These are phyloP conservation scores for Osmoderma eremita DNA, from an alignment of 2,888 invertebrate species.

Conservation along the genomic window DNA sequence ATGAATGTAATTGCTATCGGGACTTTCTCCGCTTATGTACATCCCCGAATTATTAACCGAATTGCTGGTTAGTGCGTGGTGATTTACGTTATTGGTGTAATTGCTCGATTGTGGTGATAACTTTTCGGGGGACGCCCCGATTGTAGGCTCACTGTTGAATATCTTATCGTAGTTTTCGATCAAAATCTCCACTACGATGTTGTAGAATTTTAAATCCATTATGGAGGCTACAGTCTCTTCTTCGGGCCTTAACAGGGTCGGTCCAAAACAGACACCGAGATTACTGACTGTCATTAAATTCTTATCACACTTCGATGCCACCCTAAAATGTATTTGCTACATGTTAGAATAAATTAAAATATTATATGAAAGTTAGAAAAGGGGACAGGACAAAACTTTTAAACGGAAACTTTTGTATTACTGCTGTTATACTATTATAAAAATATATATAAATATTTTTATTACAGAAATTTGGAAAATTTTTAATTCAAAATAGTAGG, in stretches of 20 bases:
- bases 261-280: conserved; percentile 97
- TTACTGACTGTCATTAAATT: conserved; percentile 98
- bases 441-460: too few relatives aligned
- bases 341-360: background rate
- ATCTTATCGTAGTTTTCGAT: conserved; percentile 87
- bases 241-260: conserved; percentile 92
- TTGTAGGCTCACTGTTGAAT: conserved; percentile 66
- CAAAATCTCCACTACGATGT: conserved; percentile 96
- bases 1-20: conserved; percentile 39
- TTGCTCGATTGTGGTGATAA: conserved; percentile 47
- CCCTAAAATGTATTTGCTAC: conserved; percentile 66
- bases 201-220: conserved; percentile 98
- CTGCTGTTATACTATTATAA: too few relatives aligned
- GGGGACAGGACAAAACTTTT: too few relatives aligned
- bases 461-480: too few relatives aligned
- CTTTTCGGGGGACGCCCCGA: conserved; percentile 45
- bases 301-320: conserved; percentile 82
- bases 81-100: conserved; percentile 37
- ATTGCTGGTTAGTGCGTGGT: background rate
- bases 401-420: too few relatives aligned
- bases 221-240: conserved; percentile 98
- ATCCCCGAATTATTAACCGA: conserved; percentile 18
- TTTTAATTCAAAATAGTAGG: too few relatives aligned
- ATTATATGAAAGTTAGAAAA: too few relatives aligned
- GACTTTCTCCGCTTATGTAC: conserved; percentile 34